Conservation (phyloP, 2,797 vertebrate species). For the Phalloptychus januarius region DNA sequence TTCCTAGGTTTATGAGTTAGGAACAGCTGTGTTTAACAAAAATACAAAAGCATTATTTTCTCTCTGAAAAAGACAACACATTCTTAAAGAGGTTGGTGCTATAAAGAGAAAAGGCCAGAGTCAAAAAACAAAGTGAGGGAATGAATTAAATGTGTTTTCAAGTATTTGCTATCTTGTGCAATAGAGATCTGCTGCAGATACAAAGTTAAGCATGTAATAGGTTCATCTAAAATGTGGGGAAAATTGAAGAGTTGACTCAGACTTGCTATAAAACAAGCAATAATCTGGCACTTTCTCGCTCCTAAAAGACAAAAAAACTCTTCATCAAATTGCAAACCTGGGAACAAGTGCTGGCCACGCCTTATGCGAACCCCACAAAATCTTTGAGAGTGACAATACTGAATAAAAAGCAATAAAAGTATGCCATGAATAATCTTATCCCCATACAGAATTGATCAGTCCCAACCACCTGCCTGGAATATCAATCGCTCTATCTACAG, state of each 20-base stretch:
- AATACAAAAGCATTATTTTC: constrained; percentile 20
- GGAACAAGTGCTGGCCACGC: constrained; percentile 70
- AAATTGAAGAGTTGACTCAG: constrained; percentile 37
- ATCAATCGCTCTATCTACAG: constrained; percentile 66
- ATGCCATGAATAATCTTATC: constrained; percentile 71
- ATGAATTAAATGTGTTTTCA: not conserved
- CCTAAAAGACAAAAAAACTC: constrained; percentile 26
- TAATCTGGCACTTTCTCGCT: constrained; percentile 67
- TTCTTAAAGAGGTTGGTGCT: constrained; percentile 60
- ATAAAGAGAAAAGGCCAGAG: not conserved
- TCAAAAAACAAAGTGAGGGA: not conserved
- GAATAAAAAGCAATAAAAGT: constrained; percentile 63
- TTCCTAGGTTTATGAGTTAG: constrained; percentile 66
- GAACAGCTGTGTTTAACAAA: not conserved
- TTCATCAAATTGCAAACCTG: constrained; percentile 62
- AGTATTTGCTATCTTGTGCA: constrained; percentile 13
- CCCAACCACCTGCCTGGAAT: constrained; percentile 71
- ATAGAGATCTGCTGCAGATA: constrained; percentile 48
- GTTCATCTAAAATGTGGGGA: constrained; percentile 37
- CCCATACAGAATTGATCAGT: constrained; percentile 73
- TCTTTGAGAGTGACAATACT: constrained; percentile 65
- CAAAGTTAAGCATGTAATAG: constrained; percentile 42
- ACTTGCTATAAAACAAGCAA: constrained; percentile 33
- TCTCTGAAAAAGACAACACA: constrained; percentile 14
- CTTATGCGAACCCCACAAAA: constrained; percentile 58